Percentiles rank a stretch among this genome's conserved stretches.
Evolutionary conservation across 2,888 invertebrate genomes (phyloP).

Genomic region (Allophyes oxyacanthae): DNA sequence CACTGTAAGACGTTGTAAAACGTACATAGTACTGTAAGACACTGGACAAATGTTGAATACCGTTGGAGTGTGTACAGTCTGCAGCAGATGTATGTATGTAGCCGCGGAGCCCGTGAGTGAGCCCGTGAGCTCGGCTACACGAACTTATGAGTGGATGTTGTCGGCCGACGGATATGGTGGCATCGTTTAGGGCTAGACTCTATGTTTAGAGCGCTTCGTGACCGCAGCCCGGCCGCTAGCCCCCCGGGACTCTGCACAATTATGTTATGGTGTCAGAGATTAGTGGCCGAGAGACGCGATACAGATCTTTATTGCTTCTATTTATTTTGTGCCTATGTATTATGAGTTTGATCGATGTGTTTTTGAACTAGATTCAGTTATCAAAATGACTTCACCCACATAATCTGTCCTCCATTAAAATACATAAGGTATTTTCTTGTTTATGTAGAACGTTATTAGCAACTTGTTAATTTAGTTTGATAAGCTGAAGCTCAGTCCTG

Average conservation of each 20-base stretch:
- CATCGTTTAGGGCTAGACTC: conserved; percentile 83
- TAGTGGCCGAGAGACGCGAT: conserved; percentile 72
- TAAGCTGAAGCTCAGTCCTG: conserved; percentile 29
- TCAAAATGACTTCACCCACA: conserved; percentile 19
- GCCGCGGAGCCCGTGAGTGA: conserved; percentile 62
- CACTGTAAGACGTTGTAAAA: conserved; percentile 48
- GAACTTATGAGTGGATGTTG: conserved; percentile 74
- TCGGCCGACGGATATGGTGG: conserved; percentile 84
- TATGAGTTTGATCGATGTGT: conserved; percentile 41
- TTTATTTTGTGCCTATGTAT: conserved; percentile 66
- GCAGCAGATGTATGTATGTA: conserved; percentile 34
- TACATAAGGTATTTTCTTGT: too few species aligned
- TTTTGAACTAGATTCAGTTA: conserved; percentile 41
- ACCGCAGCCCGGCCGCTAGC: conserved; percentile 72
- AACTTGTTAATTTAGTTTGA: conserved; percentile 18
- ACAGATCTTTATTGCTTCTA: conserved; percentile 68
- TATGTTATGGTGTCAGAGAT: conserved; percentile 83
- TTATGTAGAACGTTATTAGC: background rate
- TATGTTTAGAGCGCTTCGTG: conserved; percentile 85
- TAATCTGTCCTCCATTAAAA: background rate
- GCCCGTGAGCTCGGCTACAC: conserved; percentile 62
- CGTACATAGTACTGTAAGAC: conserved; percentile 50
- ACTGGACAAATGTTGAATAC: conserved; percentile 57
- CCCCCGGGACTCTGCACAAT: conserved; percentile 79
- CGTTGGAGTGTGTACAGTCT: conserved; percentile 42